Percentiles rank a stretch among this genome's conserved stretches.
Conservation (phyloP, 2,797 vertebrate species). For the Lagothrix lagotricha region DNA sequence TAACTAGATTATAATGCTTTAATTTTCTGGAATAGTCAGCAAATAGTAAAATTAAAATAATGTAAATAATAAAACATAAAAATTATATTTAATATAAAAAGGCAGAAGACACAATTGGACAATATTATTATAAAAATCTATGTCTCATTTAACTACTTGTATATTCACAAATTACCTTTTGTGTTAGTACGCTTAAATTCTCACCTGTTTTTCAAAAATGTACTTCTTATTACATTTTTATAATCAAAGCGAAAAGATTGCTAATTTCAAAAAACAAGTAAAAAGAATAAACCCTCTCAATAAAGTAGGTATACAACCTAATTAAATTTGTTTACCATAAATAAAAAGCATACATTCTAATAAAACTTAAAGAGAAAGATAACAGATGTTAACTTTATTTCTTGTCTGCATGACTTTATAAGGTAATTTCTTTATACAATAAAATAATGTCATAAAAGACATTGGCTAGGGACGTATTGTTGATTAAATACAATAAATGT, state of each 20-base stretch:
- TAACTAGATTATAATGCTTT: not conserved
- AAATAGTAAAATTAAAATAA: not conserved
- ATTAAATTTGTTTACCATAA: not conserved
- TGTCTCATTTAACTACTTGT: not conserved
- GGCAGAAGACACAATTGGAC: not conserved
- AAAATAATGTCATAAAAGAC: conserved; percentile 24
- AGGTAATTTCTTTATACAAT: conserved; percentile 10
- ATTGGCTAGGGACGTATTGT: not conserved
- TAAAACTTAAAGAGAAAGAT: not conserved
- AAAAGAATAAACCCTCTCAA: not conserved
- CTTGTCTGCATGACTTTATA: not conserved
- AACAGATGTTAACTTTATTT: conserved; percentile 33
- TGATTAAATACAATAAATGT: not conserved
- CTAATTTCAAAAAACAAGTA: not conserved
- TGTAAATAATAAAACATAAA: not conserved
- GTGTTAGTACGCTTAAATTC: not conserved
- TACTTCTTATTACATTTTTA: not conserved
- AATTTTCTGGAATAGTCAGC: not conserved
- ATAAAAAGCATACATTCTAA: not conserved
- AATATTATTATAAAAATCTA: not conserved
- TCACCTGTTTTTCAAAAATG: not conserved
- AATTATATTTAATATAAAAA: not conserved
- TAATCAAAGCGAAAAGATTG: not conserved
- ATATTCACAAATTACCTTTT: not conserved
- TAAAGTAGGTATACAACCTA: not conserved